Percentiles rank a stretch among this genome's conserved stretches.
These are phyloP conservation scores for Lytechinus pictus DNA, from an alignment of 35 echinoderm and acorn worm genomes.

Conservation along the genomic window DNA sequence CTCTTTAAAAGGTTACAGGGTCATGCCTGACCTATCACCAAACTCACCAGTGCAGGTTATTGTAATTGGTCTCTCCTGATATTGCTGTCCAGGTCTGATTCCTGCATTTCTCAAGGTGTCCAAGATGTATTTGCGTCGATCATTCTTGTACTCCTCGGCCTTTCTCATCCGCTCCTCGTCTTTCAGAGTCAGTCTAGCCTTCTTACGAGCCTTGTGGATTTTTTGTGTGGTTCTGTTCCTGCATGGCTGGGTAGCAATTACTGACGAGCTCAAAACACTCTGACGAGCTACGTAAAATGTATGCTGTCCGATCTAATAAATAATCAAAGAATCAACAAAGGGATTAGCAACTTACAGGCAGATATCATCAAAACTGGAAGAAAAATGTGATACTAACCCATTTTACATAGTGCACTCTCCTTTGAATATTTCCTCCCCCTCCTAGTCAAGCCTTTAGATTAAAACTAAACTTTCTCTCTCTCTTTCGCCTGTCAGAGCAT, in stretches of 20 bases:
- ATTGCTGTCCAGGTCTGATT: conserved; percentile 70
- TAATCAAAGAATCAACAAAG: not conserved
- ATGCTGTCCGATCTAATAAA: not conserved
- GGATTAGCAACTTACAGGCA: too few relatives aligned
- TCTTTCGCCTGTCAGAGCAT: too few relatives aligned
- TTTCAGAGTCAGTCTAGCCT: conserved; percentile 60
- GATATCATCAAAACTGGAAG: too few relatives aligned
- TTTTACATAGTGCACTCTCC: too few relatives aligned
- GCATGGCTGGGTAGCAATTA: conserved; percentile 8
- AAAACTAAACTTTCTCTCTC: too few relatives aligned
- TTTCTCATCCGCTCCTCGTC: conserved; percentile 68
- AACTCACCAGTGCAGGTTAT: conserved; percentile 86
- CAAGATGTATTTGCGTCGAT: conserved; percentile 64
- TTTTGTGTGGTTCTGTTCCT: conserved; percentile 68
- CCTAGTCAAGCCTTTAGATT: too few relatives aligned
- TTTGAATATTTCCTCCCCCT: too few relatives aligned
- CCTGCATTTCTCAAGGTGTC: conserved; percentile 77
- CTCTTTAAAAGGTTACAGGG: too few relatives aligned
- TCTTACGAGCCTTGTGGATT: conserved; percentile 75
- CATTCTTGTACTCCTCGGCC: conserved; percentile 73
- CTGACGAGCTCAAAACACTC: not conserved
- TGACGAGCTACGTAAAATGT: not conserved
- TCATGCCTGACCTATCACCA: too few relatives aligned
- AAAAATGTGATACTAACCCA: too few relatives aligned
- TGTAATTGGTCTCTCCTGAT: conserved; percentile 74